Evolutionary conservation across 2,113 vertebrate species (phyloP).

Genomic region (Rostratula benghalensis): DNA sequence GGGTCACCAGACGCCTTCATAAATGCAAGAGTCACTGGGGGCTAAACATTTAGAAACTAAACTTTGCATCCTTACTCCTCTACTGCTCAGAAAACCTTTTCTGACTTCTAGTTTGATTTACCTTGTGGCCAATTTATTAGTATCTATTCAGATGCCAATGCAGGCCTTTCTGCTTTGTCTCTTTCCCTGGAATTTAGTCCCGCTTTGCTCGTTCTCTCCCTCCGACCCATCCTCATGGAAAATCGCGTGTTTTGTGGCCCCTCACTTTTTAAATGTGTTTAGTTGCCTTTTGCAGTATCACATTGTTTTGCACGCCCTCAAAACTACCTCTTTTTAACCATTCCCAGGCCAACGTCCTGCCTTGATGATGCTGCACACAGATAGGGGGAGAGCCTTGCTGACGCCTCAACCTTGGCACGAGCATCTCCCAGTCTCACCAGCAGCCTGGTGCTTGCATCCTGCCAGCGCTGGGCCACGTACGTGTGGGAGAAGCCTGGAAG

Average conservation of each 20-base stretch:
- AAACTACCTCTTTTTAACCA: background rate
- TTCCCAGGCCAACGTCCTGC: background rate
- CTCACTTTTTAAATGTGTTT: background rate
- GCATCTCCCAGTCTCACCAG: background rate
- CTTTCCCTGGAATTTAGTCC: background rate
- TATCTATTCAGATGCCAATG: too few relatives aligned
- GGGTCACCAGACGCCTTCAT: background rate
- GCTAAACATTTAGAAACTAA: background rate
- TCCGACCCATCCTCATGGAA: background rate
- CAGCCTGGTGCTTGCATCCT: background rate
- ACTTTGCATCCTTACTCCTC: background rate
- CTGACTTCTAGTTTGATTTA: background rate
- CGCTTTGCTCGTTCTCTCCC: background rate
- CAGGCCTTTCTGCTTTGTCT: background rate
- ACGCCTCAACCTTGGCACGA: rapidly evolving
- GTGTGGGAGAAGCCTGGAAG: background rate
- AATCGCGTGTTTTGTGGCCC: background rate
- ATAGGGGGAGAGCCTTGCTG: background rate
- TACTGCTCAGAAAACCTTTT: background rate
- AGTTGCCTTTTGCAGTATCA: background rate
- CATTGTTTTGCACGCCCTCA: background rate
- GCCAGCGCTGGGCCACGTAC: background rate
- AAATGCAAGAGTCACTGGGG: background rate
- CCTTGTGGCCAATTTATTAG: background rate
- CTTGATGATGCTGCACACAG: rapidly evolving